Evolutionary conservation across 2,888 invertebrate species (phyloP).

Genomic region (Polylopha cassiicola): DNA sequence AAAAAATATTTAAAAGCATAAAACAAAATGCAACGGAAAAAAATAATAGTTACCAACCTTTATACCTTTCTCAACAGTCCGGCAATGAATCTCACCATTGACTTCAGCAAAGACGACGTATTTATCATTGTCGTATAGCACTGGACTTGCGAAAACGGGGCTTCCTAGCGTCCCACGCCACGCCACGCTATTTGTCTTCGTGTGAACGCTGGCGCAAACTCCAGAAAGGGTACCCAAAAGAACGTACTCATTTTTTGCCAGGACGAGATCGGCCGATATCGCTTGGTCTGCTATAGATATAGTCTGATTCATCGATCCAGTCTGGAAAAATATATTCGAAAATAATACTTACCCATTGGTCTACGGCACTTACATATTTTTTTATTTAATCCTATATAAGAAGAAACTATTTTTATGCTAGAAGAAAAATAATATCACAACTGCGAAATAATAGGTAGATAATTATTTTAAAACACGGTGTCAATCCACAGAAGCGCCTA

Average conservation of each 20-base stretch:
- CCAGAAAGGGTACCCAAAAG: slow-evolving; percentile 78
- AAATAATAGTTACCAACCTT: slow-evolving; percentile 60
- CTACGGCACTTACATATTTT: too few species aligned
- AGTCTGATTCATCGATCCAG: slow-evolving; percentile 39
- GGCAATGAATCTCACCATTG: slow-evolving; percentile 73
- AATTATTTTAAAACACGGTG: too few species aligned
- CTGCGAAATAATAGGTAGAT: too few species aligned
- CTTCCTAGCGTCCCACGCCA: slow-evolving; percentile 79
- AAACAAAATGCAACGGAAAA: neutral
- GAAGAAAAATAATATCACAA: too few species aligned
- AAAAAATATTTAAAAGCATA: neutral
- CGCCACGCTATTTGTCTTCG: slow-evolving; percentile 65
- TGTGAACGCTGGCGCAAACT: slow-evolving; percentile 70
- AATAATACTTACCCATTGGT: too few species aligned
- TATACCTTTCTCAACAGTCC: slow-evolving; percentile 67
- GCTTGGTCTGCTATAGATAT: slow-evolving; percentile 58
- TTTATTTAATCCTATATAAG: too few species aligned
- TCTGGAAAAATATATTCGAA: slow-evolving; percentile 8
- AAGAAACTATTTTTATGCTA: too few species aligned
- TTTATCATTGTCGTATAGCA: slow-evolving; percentile 72
- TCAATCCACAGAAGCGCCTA: slow-evolving; percentile 2
- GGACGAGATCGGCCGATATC: slow-evolving; percentile 67
- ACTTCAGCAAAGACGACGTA: slow-evolving; percentile 76
- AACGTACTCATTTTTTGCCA: slow-evolving; percentile 56
- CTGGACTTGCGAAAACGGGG: slow-evolving; percentile 82